Evolutionary conservation across 1,140 invertebrate genomes (phyloP).

Genomic region (Drosophila cardini): DNA sequence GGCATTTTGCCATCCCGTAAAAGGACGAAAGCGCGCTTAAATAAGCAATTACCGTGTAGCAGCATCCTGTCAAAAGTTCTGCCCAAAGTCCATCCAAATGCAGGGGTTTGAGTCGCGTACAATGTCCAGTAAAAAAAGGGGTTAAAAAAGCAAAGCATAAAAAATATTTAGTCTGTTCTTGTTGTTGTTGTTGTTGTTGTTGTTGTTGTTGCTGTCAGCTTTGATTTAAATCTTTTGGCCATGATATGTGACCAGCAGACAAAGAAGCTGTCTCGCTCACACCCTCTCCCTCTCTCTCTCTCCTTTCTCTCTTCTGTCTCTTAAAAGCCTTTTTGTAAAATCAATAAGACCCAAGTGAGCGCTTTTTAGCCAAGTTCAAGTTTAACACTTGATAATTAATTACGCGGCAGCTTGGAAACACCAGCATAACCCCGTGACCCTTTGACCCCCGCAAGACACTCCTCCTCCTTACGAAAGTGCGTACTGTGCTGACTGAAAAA

Average conservation of each 20-base stretch:
- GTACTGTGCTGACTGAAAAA: constrained; percentile 42
- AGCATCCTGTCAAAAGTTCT: constrained; percentile 76
- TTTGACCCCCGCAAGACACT: background rate
- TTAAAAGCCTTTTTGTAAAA: constrained; percentile 36
- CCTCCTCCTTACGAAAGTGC: constrained; percentile 39
- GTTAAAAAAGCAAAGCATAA: constrained; percentile 40
- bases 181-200: constrained; percentile 2
- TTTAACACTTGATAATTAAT: constrained; percentile 82
- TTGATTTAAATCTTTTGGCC: constrained; percentile 76
- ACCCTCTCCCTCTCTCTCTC: background rate
- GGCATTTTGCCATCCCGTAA: constrained; percentile 65
- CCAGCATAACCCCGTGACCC: background rate
- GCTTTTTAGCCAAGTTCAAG: constrained; percentile 72
- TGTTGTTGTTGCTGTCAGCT: constrained; percentile 60
- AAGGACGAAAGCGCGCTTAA: constrained; percentile 81
- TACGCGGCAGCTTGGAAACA: constrained; percentile 34
- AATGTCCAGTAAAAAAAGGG: constrained; percentile 51
- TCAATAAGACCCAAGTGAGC: constrained; percentile 50
- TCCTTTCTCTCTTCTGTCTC: background rate
- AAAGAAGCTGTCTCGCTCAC: constrained; percentile 16
- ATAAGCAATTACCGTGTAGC: constrained; percentile 80
- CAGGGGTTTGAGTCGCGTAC: constrained; percentile 56
- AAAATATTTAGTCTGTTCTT: constrained; percentile 15
- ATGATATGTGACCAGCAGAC: constrained; percentile 76
- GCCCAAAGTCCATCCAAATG: constrained; percentile 60